Conservation (phyloP, 2,797 vertebrate genomes). For the Malacoctenus gilli region DNA sequence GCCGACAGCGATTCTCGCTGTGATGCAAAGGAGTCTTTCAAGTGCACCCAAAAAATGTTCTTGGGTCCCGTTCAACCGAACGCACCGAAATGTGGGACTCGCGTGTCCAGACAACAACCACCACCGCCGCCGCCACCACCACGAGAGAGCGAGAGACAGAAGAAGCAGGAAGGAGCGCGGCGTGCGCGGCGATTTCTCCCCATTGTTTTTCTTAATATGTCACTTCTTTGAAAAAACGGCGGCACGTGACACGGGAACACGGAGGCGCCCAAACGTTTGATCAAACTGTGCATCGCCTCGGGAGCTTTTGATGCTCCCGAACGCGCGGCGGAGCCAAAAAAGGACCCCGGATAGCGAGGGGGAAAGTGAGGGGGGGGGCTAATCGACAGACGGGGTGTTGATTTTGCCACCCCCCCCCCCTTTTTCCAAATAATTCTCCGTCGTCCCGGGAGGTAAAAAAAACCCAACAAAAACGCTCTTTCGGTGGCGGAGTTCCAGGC, state of each 20-base stretch:
- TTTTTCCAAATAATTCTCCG: conserved; percentile 72
- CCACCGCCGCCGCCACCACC: no score
- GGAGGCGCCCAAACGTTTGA: conserved; percentile 70
- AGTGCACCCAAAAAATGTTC: conserved; percentile 32
- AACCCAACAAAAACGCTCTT: conserved; percentile 56
- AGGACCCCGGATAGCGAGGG: conserved; percentile 68
- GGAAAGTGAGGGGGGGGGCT: no score
- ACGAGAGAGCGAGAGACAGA: no score
- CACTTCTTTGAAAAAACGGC: conserved; percentile 68
- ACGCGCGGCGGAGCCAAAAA: conserved; percentile 61
- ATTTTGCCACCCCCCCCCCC: conserved; percentile 65
- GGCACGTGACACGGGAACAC: conserved; percentile 69
- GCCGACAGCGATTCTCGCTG: conserved; percentile 14
- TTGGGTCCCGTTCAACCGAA: conserved; percentile 44
- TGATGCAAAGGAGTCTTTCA: conserved; percentile 12
- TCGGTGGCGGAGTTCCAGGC: conserved; percentile 67
- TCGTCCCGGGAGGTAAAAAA: conserved; percentile 69
- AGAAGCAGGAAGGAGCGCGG: no score
- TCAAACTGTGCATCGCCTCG: conserved; percentile 60
- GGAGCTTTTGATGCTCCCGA: conserved; percentile 70
- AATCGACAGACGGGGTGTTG: conserved; percentile 73
- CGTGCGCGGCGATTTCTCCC: conserved; percentile 34
- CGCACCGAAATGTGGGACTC: conserved; percentile 30
- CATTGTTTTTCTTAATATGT: conserved; percentile 60
- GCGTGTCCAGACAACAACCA: neutral